Percentiles rank a stretch among this genome's conserved stretches.
Conservation (phyloP, 2,888 invertebrate species). For the Colostygia pectinataria region DNA sequence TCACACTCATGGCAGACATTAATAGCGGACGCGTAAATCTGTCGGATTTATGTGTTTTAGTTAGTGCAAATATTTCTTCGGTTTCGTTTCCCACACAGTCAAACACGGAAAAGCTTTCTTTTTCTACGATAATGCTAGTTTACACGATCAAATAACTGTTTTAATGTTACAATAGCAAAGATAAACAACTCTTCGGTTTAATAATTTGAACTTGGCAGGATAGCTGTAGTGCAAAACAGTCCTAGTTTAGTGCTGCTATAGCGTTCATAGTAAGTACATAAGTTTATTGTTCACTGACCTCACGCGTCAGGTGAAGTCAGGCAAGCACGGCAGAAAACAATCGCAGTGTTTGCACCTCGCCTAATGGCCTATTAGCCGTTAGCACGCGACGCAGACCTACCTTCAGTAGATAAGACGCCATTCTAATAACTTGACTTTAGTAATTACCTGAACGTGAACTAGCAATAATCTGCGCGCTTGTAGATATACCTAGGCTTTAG, state of each 20-base stretch:
- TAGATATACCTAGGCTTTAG: too few relatives aligned
- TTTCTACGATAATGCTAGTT: too few relatives aligned
- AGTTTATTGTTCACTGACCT: constrained; percentile 12
- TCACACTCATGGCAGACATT: constrained; percentile 71
- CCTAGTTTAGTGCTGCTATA: too few relatives aligned
- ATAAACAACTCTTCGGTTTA: too few relatives aligned
- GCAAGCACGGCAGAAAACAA: constrained; percentile 34
- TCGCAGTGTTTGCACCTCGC: constrained; percentile 37
- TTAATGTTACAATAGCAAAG: too few relatives aligned
- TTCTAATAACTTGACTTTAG: constrained; percentile 22
- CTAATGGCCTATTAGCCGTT: constrained; percentile 59
- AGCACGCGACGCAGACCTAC: constrained; percentile 47
- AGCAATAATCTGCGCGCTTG: constrained; percentile 3
- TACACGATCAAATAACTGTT: too few relatives aligned
- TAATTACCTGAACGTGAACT: constrained; percentile 16
- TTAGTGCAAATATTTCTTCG: constrained; percentile 37
- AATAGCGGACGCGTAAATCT: constrained; percentile 68
- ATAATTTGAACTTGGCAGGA: background rate
- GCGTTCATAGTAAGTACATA: too few relatives aligned
- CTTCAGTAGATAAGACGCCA: constrained; percentile 17
- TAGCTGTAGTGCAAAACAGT: too few relatives aligned
- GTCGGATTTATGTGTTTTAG: constrained; percentile 57
- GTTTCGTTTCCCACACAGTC: background rate
- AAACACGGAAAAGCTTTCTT: too few relatives aligned
- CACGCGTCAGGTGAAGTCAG: constrained; percentile 19